phyloP scores from a whole-genome alignment of 2,797 vertebrate genomes.

The Notolepis coatsorum region DNA sequence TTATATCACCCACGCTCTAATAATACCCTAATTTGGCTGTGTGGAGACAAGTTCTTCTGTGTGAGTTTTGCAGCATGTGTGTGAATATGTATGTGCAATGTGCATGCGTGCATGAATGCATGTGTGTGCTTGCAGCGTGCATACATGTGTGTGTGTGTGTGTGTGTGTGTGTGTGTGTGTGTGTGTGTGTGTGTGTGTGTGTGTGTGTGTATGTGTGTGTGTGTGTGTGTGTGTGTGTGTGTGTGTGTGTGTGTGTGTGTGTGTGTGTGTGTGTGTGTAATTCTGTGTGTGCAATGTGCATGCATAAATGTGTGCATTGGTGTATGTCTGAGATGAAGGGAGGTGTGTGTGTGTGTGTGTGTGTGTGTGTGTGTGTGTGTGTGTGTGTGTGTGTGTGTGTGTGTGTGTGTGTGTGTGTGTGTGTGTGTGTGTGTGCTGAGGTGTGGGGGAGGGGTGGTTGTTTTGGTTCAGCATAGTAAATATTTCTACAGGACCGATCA shows the following conservation, averaged over 20 bases:
- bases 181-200: background rate
- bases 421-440: too few relatives aligned
- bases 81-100: background rate
- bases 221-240: background rate
- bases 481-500: constrained; percentile 58
- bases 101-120: too few relatives aligned
- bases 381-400: constrained; percentile 6
- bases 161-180: background rate
- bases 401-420: constrained; percentile 1
- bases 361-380: background rate
- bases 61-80: constrained; percentile 1
- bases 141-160: too few relatives aligned
- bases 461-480: constrained; percentile 45
- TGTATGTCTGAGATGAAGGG: background rate
- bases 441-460: background rate
- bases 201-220: constrained; percentile 11
- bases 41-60: background rate
- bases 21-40: background rate
- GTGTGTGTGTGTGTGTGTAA: constrained; percentile 3
- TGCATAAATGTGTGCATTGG: too few relatives aligned
- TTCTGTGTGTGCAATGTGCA: background rate
- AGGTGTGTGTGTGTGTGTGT: too few relatives aligned
- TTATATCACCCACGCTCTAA: constrained; percentile 29
- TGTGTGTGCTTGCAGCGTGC: too few relatives aligned
- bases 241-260: background rate